These are phyloP conservation scores for Triplophysa yarkandensis DNA, from an alignment of 2,797 vertebrate species.

Conservation along the genomic window DNA sequence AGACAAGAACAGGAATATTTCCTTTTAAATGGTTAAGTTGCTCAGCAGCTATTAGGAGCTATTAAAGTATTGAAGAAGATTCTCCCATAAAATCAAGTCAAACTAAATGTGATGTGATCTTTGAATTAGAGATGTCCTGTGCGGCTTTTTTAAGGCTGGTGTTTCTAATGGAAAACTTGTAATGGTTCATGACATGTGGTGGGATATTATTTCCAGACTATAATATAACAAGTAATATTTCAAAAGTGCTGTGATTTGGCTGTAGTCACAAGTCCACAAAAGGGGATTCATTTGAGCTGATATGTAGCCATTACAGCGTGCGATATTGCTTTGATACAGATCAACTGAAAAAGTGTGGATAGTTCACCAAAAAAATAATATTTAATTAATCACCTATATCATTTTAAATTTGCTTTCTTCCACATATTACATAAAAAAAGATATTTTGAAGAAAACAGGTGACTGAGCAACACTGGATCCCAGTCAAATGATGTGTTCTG, in stretches of 20 bases:
- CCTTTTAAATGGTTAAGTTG: background rate
- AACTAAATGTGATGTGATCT: conserved; percentile 4
- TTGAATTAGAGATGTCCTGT: conserved; percentile 14
- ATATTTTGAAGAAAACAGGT: no score
- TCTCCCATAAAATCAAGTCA: background rate
- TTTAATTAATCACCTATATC: no score
- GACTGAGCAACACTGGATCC: no score
- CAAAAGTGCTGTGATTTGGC: background rate
- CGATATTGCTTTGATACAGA: background rate
- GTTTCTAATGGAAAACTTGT: conserved; percentile 3
- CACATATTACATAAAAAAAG: no score
- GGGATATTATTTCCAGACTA: background rate
- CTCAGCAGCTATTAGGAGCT: background rate
- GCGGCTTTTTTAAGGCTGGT: conserved; percentile 1
- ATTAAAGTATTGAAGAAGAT: conserved; percentile 16
- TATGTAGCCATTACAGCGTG: background rate
- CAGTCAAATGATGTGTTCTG: no score
- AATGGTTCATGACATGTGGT: background rate
- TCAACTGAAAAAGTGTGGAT: no score
- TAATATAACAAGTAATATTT: background rate
- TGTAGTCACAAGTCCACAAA: background rate
- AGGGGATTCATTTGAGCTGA: background rate
- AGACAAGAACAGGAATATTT: background rate
- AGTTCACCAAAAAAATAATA: no score
- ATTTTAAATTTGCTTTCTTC: no score